Percentiles rank a stretch among this genome's conserved stretches.
Evolutionary conservation across 1,140 invertebrate species (phyloP).

Genomic region (Sipha flava): DNA sequence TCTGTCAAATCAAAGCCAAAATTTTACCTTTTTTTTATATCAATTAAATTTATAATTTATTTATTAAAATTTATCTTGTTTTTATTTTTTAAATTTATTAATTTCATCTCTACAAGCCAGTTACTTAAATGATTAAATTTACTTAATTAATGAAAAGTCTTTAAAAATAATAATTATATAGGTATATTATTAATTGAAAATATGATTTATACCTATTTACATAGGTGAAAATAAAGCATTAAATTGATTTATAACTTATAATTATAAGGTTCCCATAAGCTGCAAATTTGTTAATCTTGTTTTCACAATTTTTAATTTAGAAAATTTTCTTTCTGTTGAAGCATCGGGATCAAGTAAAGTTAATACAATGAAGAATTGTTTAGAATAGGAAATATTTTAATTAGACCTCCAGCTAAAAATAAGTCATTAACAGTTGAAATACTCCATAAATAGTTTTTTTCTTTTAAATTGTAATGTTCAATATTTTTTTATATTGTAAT

Average conservation of each 20-base stretch:
- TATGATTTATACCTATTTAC: no score
- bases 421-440: background rate
- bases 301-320: background rate
- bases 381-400: background rate
- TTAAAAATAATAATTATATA: no score
- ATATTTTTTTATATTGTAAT: no score
- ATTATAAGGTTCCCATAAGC: background rate
- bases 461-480: background rate
- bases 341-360: background rate
- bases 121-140: no score
- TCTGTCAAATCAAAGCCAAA: no score
- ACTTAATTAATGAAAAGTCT: no score
- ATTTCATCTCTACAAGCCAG: no score
- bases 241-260: background rate
- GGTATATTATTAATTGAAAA: no score
- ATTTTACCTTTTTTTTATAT: no score
- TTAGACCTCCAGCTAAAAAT: background rate
- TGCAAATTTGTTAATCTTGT: background rate
- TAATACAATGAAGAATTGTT: background rate
- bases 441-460: background rate
- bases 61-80: no score
- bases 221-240: background rate
- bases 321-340: background rate
- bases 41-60: no score
- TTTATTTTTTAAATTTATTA: no score